Conservation (phyloP, 2,888 invertebrate genomes). For the Parnassius smintheus region DNA sequence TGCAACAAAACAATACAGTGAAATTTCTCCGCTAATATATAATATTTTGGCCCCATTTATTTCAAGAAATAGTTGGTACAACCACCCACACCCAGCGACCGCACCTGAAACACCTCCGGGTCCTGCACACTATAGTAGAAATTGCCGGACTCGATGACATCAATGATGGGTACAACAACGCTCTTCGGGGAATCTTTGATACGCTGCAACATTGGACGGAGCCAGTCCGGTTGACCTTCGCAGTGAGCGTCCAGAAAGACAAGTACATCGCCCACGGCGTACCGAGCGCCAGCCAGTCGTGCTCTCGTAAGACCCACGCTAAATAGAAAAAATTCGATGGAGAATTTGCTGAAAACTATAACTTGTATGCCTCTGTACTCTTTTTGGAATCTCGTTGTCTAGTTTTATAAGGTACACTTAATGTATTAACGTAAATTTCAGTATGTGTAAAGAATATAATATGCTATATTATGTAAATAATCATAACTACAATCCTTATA, state of each 20-base stretch:
- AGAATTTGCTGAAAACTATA: not conserved
- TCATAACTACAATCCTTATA: no score
- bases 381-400: no score
- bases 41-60: not conserved
- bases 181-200: slow-evolving; percentile 90
- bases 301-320: slow-evolving; percentile 93
- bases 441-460: no score
- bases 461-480: no score
- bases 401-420: no score
- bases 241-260: slow-evolving; percentile 96
- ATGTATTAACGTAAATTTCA: no score
- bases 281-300: slow-evolving; percentile 91
- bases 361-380: not conserved
- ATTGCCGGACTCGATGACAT: slow-evolving; percentile 92
- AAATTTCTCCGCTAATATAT: no score
- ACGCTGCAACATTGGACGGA: slow-evolving; percentile 93
- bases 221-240: slow-evolving; percentile 90
- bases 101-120: slow-evolving; percentile 70
- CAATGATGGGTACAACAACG: slow-evolving; percentile 96
- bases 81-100: slow-evolving; percentile 16
- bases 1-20: no score
- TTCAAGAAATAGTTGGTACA: slow-evolving; percentile 18
- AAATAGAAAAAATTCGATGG: slow-evolving; percentile 72
- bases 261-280: slow-evolving; percentile 89
- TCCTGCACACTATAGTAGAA: slow-evolving; percentile 87